Base-by-base conservation (phyloP, 2,888 invertebrate species). In the Margaritifera margaritifera region DNA sequence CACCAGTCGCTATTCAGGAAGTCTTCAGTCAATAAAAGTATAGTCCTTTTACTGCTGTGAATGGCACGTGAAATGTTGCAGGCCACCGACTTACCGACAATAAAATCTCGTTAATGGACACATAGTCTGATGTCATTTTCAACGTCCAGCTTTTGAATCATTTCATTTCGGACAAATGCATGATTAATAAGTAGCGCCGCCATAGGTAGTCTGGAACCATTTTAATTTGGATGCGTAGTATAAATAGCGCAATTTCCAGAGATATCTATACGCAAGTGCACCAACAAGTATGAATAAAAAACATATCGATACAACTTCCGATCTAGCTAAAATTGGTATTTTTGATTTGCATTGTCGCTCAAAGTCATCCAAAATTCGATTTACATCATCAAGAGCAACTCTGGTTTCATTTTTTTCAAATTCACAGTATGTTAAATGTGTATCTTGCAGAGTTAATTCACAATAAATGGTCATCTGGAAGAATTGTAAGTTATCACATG, bases 181-280 rank as follows among this genome's bases (percentile, higher is more conserved):
- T 61, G 19, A 22, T 60, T 27, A 20, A 2, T 25, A 6, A 20
- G 22, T 24, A 20, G 20, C 18, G 24, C 2, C 4, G 15, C 11
- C 20, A 11, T 22, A 8, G 15, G 22, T 6, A 25, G 2, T 15
- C 8, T 27, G 20, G 19, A 5, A 42, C 20, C 50, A 61, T 24
- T 18, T 31, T 42, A 42, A 42, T 4, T 50, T 8, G 25, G 61
- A 42, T 15, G 1, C 50, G 19, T 61, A 61, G 22, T 61, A 50
- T 15, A 61, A 19, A n/a, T 61, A 61, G 6, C 61, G 31, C 31
- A 61, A 15, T 61, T 31, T 61, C 61, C 61, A 61, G 19, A 42
- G 51, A 50, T 61, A 61, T 50, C 61, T 18, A 31, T 61, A 61
- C 5, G 50, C 18, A 27, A 61, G 20, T 61, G 61, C 6, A 4